Base-by-base conservation (phyloP, 1,140 invertebrate species). In the Heliconius nattereri region DNA sequence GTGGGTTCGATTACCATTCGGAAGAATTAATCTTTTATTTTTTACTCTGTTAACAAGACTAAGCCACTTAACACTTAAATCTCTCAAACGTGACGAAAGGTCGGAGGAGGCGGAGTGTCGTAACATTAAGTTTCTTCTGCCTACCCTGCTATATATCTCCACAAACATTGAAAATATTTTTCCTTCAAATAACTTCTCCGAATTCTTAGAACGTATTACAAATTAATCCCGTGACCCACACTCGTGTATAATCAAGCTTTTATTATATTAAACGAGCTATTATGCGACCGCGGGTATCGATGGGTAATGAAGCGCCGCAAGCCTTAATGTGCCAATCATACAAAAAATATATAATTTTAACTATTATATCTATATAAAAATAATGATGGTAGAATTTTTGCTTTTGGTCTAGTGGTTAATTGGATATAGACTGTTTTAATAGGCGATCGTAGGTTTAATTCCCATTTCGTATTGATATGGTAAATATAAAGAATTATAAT, bases 271-370 rank as follows among this genome's bases (percentile, higher is more conserved):
- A 66, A 66, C 60, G 60, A 66, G 60, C 3, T 66, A 66, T 66
- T 66, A 66, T 66, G 60, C 9, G 60, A 29, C 26, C 11, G 49
- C 49, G 60, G 13, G 26, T 66, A 66, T 66, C 26, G 60, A 66
- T 66, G 11, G 23, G 23, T 66, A 66, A 66, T 66, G 26, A 66
- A 66, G 60, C 60, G 60, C 60, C 60, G 60, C 60, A 6, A 66
- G 60, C 60, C 60, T n/a, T 66, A 66, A 66, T 66, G 60, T 66
- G 60, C 60, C 60, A 66, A 66, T 66, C 60, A 66, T 23, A 66
- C 9, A 29, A 66, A 66, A 66, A 66, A 66, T 6, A 16, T 66
- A 66, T 29, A 66, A 66, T 66, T 26, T 13, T 60, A 60, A 66
- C 26, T 57, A 11, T 23, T 23, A 57, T 57, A 35, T 35, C 32